Percentiles rank a stretch among this genome's conserved stretches.
phyloP scores from a whole-genome alignment of 2,113 vertebrate species.

The Amazona vittata region DNA sequence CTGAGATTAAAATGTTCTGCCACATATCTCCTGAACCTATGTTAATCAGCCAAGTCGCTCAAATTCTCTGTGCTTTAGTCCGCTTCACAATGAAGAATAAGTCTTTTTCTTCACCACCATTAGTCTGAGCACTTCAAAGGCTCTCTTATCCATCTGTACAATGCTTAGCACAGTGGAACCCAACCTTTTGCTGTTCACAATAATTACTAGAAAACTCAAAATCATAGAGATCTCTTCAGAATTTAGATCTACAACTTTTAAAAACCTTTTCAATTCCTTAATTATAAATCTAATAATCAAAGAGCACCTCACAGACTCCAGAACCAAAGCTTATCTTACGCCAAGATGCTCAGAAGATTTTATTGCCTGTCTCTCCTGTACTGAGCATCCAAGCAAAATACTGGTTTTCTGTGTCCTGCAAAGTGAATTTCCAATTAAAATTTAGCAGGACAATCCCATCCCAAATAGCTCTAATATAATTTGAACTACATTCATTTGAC shows the following conservation, averaged over 20 bases:
- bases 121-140: background rate
- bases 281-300: background rate
- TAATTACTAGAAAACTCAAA: background rate
- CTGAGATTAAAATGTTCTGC: background rate
- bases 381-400: background rate
- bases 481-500: slow-evolving; percentile 62
- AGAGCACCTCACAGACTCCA: background rate
- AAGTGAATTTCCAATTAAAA: slow-evolving; percentile 50
- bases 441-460: slow-evolving; percentile 20
- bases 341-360: background rate
- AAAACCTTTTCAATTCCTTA: background rate
- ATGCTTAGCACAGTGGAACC: background rate
- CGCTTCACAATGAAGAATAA: background rate
- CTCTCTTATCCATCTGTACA: background rate
- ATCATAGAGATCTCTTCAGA: fast-evolving
- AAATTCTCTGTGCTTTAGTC: background rate
- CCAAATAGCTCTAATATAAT: slow-evolving; percentile 50
- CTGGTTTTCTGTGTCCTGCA: background rate
- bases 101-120: background rate
- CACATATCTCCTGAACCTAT: background rate
- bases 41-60: background rate
- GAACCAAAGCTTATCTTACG: background rate
- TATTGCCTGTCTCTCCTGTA: background rate
- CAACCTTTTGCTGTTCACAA: background rate
- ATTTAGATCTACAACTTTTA: background rate